phyloP scores from a whole-genome alignment of 2,113 vertebrate genomes.

The Hepsetus odoe region DNA sequence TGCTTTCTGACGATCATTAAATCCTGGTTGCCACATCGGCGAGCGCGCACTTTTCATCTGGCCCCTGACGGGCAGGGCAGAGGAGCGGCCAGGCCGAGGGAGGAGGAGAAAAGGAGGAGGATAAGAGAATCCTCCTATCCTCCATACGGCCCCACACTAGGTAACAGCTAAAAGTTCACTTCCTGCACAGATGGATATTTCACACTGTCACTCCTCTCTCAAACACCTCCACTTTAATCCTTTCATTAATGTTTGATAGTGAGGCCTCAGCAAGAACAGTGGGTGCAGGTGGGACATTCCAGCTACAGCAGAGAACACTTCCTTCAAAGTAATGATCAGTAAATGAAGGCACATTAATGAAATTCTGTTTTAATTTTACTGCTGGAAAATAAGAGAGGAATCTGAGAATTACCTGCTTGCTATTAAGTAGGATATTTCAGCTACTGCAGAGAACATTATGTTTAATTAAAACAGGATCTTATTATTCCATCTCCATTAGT shows the following conservation, averaged over 20 bases:
- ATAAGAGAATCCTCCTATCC: neutral
- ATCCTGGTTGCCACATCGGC: conserved; percentile 62
- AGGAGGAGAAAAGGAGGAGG: conserved; percentile 27
- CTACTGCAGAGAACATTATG: too few relatives aligned
- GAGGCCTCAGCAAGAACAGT: neutral
- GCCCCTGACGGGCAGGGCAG: conserved; percentile 49
- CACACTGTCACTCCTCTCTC: neutral
- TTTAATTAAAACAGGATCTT: too few relatives aligned
- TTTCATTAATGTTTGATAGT: neutral
- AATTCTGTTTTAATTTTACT: too few relatives aligned
- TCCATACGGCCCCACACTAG: conserved; percentile 7
- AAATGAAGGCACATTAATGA: neutral
- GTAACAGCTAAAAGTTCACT: conserved; percentile 37
- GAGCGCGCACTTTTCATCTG: conserved; percentile 62
- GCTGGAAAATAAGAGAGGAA: too few relatives aligned
- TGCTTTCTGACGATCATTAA: conserved; percentile 67
- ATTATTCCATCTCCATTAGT: too few relatives aligned
- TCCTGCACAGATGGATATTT: conserved; percentile 32
- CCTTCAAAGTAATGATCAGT: neutral
- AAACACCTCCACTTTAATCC: conserved; percentile 1
- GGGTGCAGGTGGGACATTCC: neutral
- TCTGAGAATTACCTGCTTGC: too few relatives aligned
- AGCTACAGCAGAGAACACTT: neutral
- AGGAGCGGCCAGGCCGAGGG: conserved; percentile 32
- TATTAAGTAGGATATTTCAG: neutral